These are phyloP conservation scores for Tragopan temminckii DNA, from an alignment of 2,797 vertebrate species.

Conservation along the genomic window DNA sequence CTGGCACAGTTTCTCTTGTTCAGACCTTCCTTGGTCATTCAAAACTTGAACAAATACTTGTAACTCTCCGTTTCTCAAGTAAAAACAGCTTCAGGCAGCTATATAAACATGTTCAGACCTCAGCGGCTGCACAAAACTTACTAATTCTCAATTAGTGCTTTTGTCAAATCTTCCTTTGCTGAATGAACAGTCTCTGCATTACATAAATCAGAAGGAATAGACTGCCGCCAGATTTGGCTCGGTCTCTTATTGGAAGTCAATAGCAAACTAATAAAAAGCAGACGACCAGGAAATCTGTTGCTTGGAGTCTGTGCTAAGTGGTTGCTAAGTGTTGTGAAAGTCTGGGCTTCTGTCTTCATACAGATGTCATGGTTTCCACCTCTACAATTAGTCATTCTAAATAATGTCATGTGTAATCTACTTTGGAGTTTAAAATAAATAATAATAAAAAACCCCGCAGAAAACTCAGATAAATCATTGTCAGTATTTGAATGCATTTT, in stretches of 20 bases:
- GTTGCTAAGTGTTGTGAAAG: background rate
- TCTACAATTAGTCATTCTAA: background rate
- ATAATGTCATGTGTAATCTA: background rate
- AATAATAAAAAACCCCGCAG: background rate
- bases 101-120: background rate
- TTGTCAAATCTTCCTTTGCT: background rate
- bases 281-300: background rate
- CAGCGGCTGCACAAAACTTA: background rate
- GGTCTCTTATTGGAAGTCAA: background rate
- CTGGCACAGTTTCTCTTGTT: background rate
- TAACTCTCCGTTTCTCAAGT: background rate
- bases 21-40: background rate
- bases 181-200: background rate
- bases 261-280: background rate
- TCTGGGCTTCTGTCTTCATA: background rate
- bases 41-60: background rate
- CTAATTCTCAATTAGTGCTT: background rate
- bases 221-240: background rate
- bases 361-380: background rate
- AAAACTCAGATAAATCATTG: background rate
- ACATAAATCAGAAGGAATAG: background rate
- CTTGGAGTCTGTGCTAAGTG: background rate
- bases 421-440: background rate
- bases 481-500: background rate
- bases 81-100: background rate